Evolutionary conservation across 2,113 vertebrate species (phyloP).

Genomic region (Amphiprion percula): DNA sequence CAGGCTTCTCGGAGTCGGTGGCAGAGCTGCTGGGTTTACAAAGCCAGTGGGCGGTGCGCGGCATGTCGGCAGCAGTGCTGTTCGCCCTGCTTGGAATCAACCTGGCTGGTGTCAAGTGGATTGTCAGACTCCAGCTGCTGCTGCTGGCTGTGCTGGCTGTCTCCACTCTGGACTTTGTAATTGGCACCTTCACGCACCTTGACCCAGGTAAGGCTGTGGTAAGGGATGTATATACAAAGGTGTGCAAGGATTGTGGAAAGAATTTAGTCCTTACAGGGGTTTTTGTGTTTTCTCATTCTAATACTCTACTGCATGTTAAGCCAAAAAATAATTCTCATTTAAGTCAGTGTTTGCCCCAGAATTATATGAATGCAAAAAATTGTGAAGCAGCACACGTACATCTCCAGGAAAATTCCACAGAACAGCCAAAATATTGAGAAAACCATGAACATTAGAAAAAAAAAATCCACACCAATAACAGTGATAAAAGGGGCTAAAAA

Average conservation of each 20-base stretch:
- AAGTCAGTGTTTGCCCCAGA: background rate
- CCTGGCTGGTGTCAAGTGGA: constrained; percentile 97
- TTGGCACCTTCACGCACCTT: constrained; percentile 94
- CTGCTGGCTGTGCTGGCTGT: constrained; percentile 92
- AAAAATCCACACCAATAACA: background rate
- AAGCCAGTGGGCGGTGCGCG: constrained; percentile 91
- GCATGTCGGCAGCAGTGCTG: constrained; percentile 90
- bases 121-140: constrained; percentile 94
- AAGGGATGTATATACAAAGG: background rate
- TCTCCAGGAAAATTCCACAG: too few relatives aligned
- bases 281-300: background rate
- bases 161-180: constrained; percentile 95
- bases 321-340: background rate
- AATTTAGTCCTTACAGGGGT: background rate
- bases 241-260: background rate
- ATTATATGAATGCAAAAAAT: too few relatives aligned
- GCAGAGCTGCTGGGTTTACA: constrained; percentile 88
- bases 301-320: background rate
- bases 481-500: too few relatives aligned
- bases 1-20: constrained; percentile 95
- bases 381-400: background rate
- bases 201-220: constrained; percentile 87
- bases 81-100: constrained; percentile 95
- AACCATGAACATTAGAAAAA: background rate
- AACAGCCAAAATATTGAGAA: background rate